Base-by-base conservation (phyloP, 1,140 invertebrate species). In the Caerostris darwini region DNA sequence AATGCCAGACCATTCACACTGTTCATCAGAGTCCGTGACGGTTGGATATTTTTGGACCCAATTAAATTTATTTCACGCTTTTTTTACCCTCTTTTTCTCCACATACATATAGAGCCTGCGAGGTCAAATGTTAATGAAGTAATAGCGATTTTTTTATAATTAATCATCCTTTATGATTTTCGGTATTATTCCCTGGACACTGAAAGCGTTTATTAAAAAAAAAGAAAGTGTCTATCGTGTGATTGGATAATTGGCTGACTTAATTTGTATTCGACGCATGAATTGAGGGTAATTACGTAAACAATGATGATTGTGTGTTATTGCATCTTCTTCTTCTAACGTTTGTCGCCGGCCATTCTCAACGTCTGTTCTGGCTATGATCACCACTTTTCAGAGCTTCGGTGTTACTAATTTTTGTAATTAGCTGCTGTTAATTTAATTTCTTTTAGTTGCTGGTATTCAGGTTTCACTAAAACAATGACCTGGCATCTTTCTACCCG, bases 41-140 rank as follows among this genome's bases (percentile, higher is more conserved):
- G 56, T 56, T 90, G 83, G 57, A 57, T 85, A 69, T 94, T 69
- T 85, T 89, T 94, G 54, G 57, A 94, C 64, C 67, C 85, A 88
- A 94, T 94, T 94, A 88, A 87, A 86, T 81, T 94, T 88, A 69
- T 89, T 89, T 88, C 92, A 17, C 34, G 85, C 61, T 83, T n/a
- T 57, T 88, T 88, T 58, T 69, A 69, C 64, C 61, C 19, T n/a
- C 34, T 87, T 92, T 81, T 93, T 7, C 61, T 34, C 61, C 53
- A 88, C 67, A 94, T 82, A 77, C 58, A 82, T 56, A 56, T 57
- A 67, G 56, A 34, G 53, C 81, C 59, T 81, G 85, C 56, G 57
- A 71, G 92, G 92, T 94, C 85, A 94, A 82, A 94, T 89, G 92
- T 94, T 94, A 94, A 94, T 94, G 92, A 94, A 94, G 92, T 94